Evolutionary conservation across 2,888 invertebrate genomes (phyloP), one percentile per base, ranked within the genome.

Genomic region (Tenodera sinensis): DNA sequence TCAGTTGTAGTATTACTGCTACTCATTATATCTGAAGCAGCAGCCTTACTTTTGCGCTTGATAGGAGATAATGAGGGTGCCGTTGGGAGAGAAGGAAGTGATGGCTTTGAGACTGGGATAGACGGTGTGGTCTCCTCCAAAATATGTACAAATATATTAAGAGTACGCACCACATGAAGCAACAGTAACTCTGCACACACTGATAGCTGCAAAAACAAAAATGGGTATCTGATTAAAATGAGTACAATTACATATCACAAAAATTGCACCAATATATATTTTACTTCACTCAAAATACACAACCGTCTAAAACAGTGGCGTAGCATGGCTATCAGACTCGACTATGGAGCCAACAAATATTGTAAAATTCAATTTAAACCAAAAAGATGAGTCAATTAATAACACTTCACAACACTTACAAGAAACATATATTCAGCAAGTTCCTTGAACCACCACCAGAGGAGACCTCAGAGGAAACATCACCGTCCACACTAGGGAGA

Each of bases 81-180:
- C 15, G 90, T 89, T n/a, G 90, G 89, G 9, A 90, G 88, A 25
- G 93, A 93, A 20, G 93, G 93, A 12, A 93, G 92, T n/a, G 93
- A 91, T 0, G 96, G 95, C 91, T 95, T 96, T 42, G 93, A 92
- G 89, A 93, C 94, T 2, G 94, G 92, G 27, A 94, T 93, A 91
- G 94, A 93, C 90, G 96, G 95, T 89, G 94, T 93, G 85, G 95
- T 92, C 92, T 97, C 97, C 91, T 97, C 97, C 90, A 97, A 95
- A 91, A 97, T 95, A 92, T 97, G 97, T 89, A 96, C 95, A 91
- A 96, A 95, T 34, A 97, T 95, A 92, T 97, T 97, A 89, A 97
- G 93, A 92, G 97, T 93, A 92, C 96, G 96, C 84, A 96, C 92
- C 0, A 96, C 94, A 88, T 97, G 96, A 90, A 94, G 94, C 15